Percentiles rank a stretch among this genome's conserved stretches.
Conservation (phyloP, 1,140 invertebrate genomes). For the Calephelis nemesis region DNA sequence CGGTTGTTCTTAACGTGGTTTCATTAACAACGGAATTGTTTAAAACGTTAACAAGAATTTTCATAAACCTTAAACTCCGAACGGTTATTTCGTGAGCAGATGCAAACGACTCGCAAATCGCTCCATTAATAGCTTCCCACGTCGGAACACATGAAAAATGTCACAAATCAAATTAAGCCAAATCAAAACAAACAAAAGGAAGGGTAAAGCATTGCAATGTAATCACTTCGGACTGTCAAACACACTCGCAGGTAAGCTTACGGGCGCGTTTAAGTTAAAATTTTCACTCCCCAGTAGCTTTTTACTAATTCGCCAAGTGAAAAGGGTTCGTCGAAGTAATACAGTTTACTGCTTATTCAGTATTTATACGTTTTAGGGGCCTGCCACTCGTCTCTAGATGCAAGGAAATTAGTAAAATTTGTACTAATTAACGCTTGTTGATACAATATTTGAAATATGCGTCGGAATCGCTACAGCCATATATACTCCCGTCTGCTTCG, state of each 20-base stretch:
- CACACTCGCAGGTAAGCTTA: conserved; percentile 70
- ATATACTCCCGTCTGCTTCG: neutral
- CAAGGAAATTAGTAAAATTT: conserved; percentile 72
- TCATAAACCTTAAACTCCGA: neutral
- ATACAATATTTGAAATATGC: conserved; percentile 29
- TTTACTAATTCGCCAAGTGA: conserved; percentile 80
- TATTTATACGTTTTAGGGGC: conserved; percentile 74
- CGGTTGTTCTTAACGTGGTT: no score
- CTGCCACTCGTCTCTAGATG: conserved; percentile 56
- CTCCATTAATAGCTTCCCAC: conserved; percentile 39
- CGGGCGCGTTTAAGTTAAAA: conserved; percentile 75
- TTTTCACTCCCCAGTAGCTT: conserved; percentile 78
- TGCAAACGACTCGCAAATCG: conserved; percentile 1
- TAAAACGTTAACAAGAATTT: neutral
- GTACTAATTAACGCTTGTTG: conserved; percentile 55
- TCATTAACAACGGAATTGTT: no score
- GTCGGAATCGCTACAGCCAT: conserved; percentile 2
- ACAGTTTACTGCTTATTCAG: conserved; percentile 79
- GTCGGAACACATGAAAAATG: conserved; percentile 53
- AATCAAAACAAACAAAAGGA: conserved; percentile 74
- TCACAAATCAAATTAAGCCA: conserved; percentile 71
- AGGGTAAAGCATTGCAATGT: conserved; percentile 57
- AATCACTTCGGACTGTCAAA: conserved; percentile 76
- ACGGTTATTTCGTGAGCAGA: neutral
- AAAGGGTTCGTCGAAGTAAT: conserved; percentile 78